Evolutionary conservation across 2,113 vertebrate species (phyloP).

Genomic region (Accipiter virgatus): DNA sequence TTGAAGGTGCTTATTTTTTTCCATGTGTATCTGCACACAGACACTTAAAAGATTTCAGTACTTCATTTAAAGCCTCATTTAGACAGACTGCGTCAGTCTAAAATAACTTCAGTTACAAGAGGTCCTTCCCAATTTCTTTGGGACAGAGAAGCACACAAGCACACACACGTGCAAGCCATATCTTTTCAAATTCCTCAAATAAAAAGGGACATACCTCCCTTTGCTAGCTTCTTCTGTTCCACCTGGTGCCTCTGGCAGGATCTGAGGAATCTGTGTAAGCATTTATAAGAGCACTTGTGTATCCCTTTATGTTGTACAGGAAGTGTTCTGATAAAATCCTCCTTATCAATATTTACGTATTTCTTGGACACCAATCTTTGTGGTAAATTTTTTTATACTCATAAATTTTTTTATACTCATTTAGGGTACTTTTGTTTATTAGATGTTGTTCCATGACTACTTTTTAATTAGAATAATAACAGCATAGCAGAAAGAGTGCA

Average conservation of each 20-base stretch:
- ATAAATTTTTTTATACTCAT: background rate
- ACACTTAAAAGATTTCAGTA: background rate
- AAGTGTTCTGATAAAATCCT: background rate
- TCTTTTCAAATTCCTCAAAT: background rate
- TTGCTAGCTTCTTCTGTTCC: background rate
- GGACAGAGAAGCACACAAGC: background rate
- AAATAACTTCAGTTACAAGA: background rate
- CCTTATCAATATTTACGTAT: background rate
- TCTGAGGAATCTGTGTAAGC: background rate
- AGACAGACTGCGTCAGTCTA: background rate
- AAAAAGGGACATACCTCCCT: background rate
- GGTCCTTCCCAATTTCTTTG: background rate
- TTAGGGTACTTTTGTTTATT: background rate
- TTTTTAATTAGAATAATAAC: background rate
- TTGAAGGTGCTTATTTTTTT: background rate
- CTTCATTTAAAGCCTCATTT: background rate
- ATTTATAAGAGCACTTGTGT: background rate
- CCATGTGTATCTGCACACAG: background rate
- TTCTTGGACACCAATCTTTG: background rate
- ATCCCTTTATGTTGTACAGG: background rate
- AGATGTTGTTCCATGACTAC: background rate
- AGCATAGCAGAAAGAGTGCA: background rate
- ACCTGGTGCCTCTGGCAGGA: background rate
- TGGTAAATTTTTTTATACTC: background rate
- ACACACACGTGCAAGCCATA: accelerated